These are phyloP conservation scores for Drosophila pseudotalamancana DNA, from an alignment of 2,888 invertebrate species.

Conservation along the genomic window DNA sequence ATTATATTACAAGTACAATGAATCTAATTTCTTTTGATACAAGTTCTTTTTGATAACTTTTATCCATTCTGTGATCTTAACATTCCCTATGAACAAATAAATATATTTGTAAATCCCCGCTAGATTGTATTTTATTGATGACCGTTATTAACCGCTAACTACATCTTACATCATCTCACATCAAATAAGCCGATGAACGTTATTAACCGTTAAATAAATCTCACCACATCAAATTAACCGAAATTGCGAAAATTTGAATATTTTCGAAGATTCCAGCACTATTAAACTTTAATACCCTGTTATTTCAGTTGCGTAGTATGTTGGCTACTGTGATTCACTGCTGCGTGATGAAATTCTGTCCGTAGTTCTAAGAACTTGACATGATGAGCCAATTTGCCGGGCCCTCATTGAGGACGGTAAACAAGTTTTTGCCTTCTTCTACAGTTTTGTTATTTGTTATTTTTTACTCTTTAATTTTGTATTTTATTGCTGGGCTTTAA, in stretches of 20 bases:
- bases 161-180: too few species aligned
- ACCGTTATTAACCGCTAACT: too few species aligned
- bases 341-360: constrained; percentile 59
- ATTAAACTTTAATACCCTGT: not conserved
- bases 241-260: too few species aligned
- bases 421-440: constrained; percentile 55
- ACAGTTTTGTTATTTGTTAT: constrained; percentile 5
- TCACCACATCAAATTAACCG: not conserved
- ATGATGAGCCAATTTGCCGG: constrained; percentile 50
- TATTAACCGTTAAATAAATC: too few species aligned
- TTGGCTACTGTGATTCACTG: constrained; percentile 51
- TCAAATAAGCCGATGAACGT: too few species aligned
- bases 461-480: not conserved
- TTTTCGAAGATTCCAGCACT: not conserved
- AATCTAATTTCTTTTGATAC: too few species aligned
- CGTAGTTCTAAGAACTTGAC: constrained; percentile 57
- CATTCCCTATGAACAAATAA: too few species aligned
- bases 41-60: too few species aligned
- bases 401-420: constrained; percentile 43
- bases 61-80: too few species aligned
- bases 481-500: constrained; percentile 2
- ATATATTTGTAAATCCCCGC: too few species aligned
- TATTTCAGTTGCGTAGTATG: constrained; percentile 18
- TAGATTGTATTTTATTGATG: too few species aligned
- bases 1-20: too few species aligned